Conservation (phyloP, 2,113 vertebrate genomes). For the Oreochromis niloticus region DNA sequence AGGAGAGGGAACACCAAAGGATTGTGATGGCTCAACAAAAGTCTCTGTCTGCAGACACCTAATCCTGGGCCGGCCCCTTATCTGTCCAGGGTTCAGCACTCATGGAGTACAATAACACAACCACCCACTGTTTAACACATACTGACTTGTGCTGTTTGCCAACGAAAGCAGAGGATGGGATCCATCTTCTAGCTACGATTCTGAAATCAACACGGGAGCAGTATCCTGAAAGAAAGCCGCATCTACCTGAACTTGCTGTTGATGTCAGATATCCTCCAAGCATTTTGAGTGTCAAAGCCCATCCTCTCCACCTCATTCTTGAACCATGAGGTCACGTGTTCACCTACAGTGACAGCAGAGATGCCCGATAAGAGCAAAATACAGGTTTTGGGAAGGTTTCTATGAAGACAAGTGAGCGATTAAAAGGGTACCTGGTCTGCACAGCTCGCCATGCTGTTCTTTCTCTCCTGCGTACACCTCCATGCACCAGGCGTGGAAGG, state of each 20-base stretch:
- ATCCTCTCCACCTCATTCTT: constrained; percentile 97
- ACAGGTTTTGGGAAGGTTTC: background rate
- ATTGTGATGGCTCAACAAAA: constrained; percentile 28
- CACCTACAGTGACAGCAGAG: constrained; percentile 73
- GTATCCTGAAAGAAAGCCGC: background rate
- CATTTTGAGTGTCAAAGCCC: constrained; percentile 97
- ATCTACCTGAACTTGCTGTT: constrained; percentile 93
- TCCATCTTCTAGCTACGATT: background rate
- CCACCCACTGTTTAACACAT: constrained; percentile 21
- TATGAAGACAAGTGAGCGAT: background rate
- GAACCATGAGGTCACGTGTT: constrained; percentile 92
- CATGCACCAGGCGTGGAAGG: constrained; percentile 96
- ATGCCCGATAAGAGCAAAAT: constrained; percentile 6
- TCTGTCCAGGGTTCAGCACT: constrained; percentile 14
- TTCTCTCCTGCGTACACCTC: constrained; percentile 92
- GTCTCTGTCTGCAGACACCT: constrained; percentile 44
- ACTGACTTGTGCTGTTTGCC: background rate
- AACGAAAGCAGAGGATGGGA: constrained; percentile 9
- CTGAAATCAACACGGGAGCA: background rate
- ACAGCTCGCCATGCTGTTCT: constrained; percentile 92
- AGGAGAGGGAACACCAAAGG: background rate
- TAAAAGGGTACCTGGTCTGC: constrained; percentile 81
- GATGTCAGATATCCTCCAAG: constrained; percentile 97
- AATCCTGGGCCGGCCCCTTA: constrained; percentile 37
- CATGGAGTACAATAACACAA: constrained; percentile 36